Evolutionary conservation across 1,140 invertebrate genomes (phyloP).

Genomic region (Rhyacophila brunnea): DNA sequence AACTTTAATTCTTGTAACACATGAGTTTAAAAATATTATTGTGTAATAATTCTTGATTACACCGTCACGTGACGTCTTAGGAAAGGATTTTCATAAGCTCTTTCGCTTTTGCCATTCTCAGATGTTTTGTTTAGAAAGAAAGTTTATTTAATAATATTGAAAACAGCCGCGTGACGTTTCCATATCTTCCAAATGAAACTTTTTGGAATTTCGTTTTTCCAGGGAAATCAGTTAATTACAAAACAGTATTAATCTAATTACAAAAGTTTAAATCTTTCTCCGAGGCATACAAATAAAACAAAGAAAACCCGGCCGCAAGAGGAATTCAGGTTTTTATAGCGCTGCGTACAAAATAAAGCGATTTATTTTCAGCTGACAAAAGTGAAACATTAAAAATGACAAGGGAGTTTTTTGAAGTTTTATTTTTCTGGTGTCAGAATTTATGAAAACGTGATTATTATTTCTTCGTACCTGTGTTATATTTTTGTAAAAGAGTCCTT

Average conservation of each 20-base stretch:
- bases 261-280: not conserved
- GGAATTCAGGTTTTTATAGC: not conserved
- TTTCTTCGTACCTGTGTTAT: no score
- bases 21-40: no score
- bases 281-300: conserved; percentile 2
- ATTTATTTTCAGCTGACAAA: not conserved
- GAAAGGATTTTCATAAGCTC: no score
- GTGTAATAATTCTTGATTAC: no score
- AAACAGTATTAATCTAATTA: conserved; percentile 6
- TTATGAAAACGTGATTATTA: no score
- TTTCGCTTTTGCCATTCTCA: not conserved
- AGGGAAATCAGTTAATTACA: not conserved
- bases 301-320: not conserved
- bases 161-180: not conserved
- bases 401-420: not conserved
- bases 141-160: no score
- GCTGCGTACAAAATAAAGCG: not conserved
- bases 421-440: not conserved
- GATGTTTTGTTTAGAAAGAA: no score
- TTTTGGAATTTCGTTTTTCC: not conserved
- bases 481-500: no score
- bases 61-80: no score
- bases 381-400: not conserved
- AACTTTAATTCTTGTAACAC: no score
- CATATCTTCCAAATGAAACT: not conserved